These are phyloP conservation scores for Caradrina kadenii DNA, from an alignment of 2,888 invertebrate species.

Conservation along the genomic window DNA sequence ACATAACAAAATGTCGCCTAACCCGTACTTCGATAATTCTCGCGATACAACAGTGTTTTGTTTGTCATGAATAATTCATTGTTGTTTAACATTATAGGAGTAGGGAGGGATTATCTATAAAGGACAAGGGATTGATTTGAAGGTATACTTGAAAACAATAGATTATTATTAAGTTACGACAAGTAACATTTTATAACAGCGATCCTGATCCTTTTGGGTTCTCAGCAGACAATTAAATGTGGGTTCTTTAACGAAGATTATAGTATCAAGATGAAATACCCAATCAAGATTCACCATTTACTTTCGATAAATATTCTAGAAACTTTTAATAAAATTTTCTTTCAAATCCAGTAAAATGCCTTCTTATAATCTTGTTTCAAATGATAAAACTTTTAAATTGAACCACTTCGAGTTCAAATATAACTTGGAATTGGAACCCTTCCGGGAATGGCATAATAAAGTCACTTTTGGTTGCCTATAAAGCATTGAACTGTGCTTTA, in stretches of 20 bases:
- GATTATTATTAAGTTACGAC: slow-evolving; percentile 52
- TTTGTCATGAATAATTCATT: slow-evolving; percentile 56
- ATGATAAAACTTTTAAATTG: slow-evolving; percentile 53
- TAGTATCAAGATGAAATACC: background rate
- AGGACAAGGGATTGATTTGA: slow-evolving; percentile 59
- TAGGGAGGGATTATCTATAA: slow-evolving; percentile 50
- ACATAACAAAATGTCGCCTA: slow-evolving; percentile 30
- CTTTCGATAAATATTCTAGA: slow-evolving; percentile 4
- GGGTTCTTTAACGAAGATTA: background rate
- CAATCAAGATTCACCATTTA: slow-evolving; percentile 4
- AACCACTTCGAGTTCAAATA: slow-evolving; percentile 45
- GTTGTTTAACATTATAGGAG: slow-evolving; percentile 54
- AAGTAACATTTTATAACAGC: slow-evolving; percentile 33
- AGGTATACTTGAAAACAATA: slow-evolving; percentile 56
- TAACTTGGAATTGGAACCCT: slow-evolving; percentile 49
- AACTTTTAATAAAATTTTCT: slow-evolving; percentile 20
- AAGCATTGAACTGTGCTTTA: slow-evolving; percentile 47
- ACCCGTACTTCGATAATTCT: slow-evolving; percentile 20
- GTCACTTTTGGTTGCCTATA: slow-evolving; percentile 40
- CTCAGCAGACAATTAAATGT: background rate
- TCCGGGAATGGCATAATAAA: slow-evolving; percentile 51
- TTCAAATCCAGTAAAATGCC: slow-evolving; percentile 15
- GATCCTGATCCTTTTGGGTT: slow-evolving; percentile 9
- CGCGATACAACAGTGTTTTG: slow-evolving; percentile 37
- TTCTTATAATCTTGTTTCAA: slow-evolving; percentile 20